Base-by-base conservation (phyloP, 2,888 invertebrate species). In the Pollenia griseotomentosa region DNA sequence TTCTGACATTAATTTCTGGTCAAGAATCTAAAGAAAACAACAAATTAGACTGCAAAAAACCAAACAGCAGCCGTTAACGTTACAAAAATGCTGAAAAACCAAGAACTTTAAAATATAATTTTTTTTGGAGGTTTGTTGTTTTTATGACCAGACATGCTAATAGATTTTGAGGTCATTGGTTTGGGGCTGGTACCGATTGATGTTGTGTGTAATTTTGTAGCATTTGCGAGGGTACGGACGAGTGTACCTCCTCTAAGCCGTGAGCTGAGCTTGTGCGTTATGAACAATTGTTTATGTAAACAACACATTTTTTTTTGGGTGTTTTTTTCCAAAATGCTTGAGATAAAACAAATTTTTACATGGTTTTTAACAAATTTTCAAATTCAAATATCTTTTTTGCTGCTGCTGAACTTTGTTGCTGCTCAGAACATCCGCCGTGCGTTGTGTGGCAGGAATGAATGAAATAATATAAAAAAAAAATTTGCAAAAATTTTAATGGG, bases 111-210 rank as follows among this genome's bases (percentile, higher is more conserved):
- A 79, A 51, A 46, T 51, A 16, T 9, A 10, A n/a, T 14, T 12
- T 68, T 68, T 79, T 81, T 81, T 44, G 53, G 57, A 40, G 46
- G 55, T 65, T 53, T 66, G 73, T 80, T 44, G 66, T 85, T 86
- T 87, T 84, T 87, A 74, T 82, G 87, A 53, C 81, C 84, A 87
- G 91, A 91, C 91, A 89, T 91, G 90, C 92, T 91, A 90, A 92
- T 91, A 92, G 91, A 92, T 90, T 91, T 91, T 91, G 91, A 91
- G 92, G 91, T 92, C 91, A 91, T 74, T 87, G 73, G 61, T 78
- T 86, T 85, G 79, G 57, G 48, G 71, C 70, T 16, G 33, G 6
- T 33, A 33, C 33, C 7, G 74, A 14, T 48, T 42, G 48, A 77
- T 59, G 51, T 51, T 74, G 68, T 8, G 48, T 6, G 33, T 6